Evolutionary conservation across 2,797 vertebrate genomes (phyloP).

Genomic region (Myotis pilosus): DNA sequence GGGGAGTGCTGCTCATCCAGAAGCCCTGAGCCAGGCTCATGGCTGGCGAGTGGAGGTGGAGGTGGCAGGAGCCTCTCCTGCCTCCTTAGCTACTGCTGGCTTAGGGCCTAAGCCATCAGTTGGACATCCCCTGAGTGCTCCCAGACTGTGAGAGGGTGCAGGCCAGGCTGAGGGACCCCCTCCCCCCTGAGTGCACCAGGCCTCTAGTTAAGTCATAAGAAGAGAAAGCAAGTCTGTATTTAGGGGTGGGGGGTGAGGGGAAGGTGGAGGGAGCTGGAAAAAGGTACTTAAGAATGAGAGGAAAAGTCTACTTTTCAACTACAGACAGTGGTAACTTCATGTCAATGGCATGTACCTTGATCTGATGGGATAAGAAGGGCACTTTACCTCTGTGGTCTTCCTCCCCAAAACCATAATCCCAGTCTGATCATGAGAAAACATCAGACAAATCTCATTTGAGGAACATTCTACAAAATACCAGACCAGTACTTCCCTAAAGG

Average conservation of each 20-base stretch:
- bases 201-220: background rate
- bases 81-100: no score
- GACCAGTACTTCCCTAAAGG: background rate
- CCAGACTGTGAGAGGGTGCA: no score
- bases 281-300: background rate
- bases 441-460: background rate
- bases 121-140: no score
- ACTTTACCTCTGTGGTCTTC: background rate
- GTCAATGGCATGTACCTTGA: background rate
- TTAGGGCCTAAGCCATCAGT: no score
- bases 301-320: background rate
- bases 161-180: no score
- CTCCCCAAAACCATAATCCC: background rate
- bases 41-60: no score
- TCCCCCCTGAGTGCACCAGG: no score
- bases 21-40: no score
- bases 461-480: background rate
- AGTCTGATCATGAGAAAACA: background rate
- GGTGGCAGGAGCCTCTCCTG: no score
- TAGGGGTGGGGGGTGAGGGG: background rate
- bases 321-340: background rate
- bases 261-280: background rate
- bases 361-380: background rate
- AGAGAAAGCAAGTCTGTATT: conserved; percentile 24
- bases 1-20: no score